phyloP scores from a whole-genome alignment of 2,888 invertebrate genomes.

The Rotaria magnacalcarata region DNA sequence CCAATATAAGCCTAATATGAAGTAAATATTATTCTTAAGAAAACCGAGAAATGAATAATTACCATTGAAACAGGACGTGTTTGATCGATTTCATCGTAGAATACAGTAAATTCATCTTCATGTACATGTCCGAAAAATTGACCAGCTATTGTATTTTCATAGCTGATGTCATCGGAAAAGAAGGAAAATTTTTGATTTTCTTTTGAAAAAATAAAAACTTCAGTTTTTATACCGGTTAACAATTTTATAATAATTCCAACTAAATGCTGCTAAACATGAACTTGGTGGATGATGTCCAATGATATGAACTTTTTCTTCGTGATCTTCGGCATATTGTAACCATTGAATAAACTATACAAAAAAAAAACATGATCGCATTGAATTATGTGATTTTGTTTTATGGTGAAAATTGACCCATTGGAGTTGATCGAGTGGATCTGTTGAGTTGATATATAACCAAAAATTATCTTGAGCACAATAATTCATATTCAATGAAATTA shows the following conservation, averaged over 20 bases:
- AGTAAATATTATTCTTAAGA: constrained; percentile 47
- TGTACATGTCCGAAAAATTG: constrained; percentile 87
- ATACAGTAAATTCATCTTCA: constrained; percentile 85
- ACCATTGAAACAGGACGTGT: constrained; percentile 35
- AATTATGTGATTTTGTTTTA: background rate
- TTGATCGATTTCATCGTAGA: constrained; percentile 40
- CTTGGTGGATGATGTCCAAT: constrained; percentile 76
- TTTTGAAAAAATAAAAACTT: too few species aligned
- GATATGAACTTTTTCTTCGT: constrained; percentile 68
- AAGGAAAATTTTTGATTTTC: too few species aligned
- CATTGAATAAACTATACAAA: constrained; percentile 75
- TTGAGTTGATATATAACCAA: constrained; percentile 80
- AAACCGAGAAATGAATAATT: background rate
- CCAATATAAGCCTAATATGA: constrained; percentile 70
- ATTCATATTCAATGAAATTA: constrained; percentile 76
- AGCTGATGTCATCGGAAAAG: constrained; percentile 48
- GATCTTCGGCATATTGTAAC: constrained; percentile 66
- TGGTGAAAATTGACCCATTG: constrained; percentile 67
- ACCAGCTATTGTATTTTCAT: constrained; percentile 66
- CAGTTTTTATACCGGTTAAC: constrained; percentile 53
- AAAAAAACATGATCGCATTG: constrained; percentile 54
- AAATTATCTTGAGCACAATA: constrained; percentile 86
- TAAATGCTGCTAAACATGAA: constrained; percentile 73
- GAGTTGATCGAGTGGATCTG: constrained; percentile 73
- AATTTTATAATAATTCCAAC: constrained; percentile 69